Evolutionary conservation across 2,797 vertebrate species (phyloP), one percentile per base, ranked within the genome.

Genomic region (Amphiprion clarkii): DNA sequence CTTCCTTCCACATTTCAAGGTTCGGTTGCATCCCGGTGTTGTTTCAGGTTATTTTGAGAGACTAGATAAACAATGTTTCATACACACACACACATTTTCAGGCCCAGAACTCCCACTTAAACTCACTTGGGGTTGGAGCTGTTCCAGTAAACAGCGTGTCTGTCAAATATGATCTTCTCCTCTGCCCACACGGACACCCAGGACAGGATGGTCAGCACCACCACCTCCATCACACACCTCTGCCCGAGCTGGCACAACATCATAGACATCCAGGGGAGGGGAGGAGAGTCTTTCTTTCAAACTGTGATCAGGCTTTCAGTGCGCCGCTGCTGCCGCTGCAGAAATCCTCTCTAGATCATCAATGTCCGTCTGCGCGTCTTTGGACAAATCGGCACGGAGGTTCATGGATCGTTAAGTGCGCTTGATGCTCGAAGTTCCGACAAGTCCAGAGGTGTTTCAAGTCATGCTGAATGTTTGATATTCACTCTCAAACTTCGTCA

Each of bases 71-170:
- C 44, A 70, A 53, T 68, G 23, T 63, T 33, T 48, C 12, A 58
- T 6, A 69, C 46, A 48, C 31, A 76, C 51, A 48, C 55, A 69
- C 42, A 67, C 66, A 76, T 39, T 13, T 13, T 5, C 2, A 58
- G 52, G 62, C 33, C 19, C 33, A 16, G 29, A 67, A 85, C 58
- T 66, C 67, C 16, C 7, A 44, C 40, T 27, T 19, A 54, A 55
- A 92, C 94, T 92, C 91, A 98, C 97, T 97, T 97, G 94, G 96
- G 96, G 88, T 98, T 99, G 89, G 96, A 97, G 92, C 96, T 97
- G 96, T 98, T 99, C 97, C 97, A 99, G 92, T 98, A 99, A 79
- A 99, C 97, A 0, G 97, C 95, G 79, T 97, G 96, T 83, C 97
- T 95, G 88, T 98, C 97, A 68, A 97, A 96, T 75, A 96, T 94